Base-by-base conservation (phyloP, 2,113 vertebrate species). In the Saccopteryx leptura region DNA sequence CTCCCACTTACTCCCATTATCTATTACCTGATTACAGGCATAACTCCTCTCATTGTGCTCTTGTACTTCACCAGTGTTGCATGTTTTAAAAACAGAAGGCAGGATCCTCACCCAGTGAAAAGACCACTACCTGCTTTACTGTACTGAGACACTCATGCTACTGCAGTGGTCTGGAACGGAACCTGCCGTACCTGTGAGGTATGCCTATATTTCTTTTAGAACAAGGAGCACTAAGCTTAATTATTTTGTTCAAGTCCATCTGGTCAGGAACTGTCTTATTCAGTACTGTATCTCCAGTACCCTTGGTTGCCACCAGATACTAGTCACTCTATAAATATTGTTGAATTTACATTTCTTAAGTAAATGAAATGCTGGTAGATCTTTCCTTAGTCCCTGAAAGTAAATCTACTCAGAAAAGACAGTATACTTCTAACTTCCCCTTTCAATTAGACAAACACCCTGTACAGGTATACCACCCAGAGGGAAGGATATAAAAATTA, bases 361-460 rank as follows among this genome's bases (percentile, higher is more conserved):
- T 94, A 84, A 78, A 94, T 72, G 85, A 90, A 79, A 90, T 86
- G n/a, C 80, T 31, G n/a, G 48, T 7, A 46, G 54, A 78, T 52
- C 23, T 21, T 71, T 91, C 50, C 68, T 65, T 23, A 56, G 33
- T 56, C 13, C 39, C 50, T 66, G 58, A 66, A 74, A 91, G 28
- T 81, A 87, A 81, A 61, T 61, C 48, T 66, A 83, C 68, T 88
- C 68, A 65, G 54, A 89, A 90, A 12, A 72, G n/a, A 65, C 1
- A 28, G 46, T 65, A 48, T 74, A 72, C 15, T 86, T 33, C 33
- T 33, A 65, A 78, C 14, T 95, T 80, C 71, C 69, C 26, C 54
- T 83, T 88, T 83, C 61, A 84, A 76, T 60, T 39, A 13, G 24
- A 39, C 2, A 76, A 46, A 63, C 28, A 83, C 26, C n/a, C 28